Conservation (phyloP, 30 jellyfish, hydroid and myxozoan genomes). For the Clytia hemisphaerica region DNA sequence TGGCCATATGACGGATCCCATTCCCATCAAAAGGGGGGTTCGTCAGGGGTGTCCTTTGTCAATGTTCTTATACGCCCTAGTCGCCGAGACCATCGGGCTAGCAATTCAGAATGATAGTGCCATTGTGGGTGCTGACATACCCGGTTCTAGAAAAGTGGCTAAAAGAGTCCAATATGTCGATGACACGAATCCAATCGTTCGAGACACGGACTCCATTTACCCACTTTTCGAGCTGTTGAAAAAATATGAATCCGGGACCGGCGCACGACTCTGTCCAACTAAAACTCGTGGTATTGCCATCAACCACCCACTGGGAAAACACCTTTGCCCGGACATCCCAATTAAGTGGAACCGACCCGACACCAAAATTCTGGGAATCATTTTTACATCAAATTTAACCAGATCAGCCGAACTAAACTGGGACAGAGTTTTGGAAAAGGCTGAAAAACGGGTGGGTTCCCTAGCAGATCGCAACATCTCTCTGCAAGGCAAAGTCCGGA, state of each 20-base stretch:
- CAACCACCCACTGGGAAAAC: not conserved
- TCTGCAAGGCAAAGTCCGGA: not conserved
- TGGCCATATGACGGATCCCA: not conserved
- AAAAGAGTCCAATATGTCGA: constrained; percentile 20
- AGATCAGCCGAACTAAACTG: not conserved
- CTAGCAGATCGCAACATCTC: not conserved
- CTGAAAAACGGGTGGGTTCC: not conserved
- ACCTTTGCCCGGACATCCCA: no score
- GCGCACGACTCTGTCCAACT: not conserved
- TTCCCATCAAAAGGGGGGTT: not conserved
- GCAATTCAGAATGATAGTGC: not conserved
- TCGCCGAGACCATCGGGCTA: not conserved
- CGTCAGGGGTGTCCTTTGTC: not conserved
- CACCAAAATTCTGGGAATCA: constrained; percentile 4
- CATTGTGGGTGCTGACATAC: not conserved
- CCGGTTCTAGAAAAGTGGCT: not conserved
- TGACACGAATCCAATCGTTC: constrained; percentile 9
- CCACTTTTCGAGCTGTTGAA: not conserved
- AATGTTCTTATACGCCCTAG: not conserved
- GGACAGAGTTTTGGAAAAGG: not conserved
- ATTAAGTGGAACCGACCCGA: not conserved
- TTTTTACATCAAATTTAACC: no score
- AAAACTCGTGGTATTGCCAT: constrained; percentile 2
- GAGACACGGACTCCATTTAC: not conserved
- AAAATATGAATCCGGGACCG: not conserved